phyloP scores from a whole-genome alignment of 2,113 vertebrate genomes.

The Gambusia holbrooki region DNA sequence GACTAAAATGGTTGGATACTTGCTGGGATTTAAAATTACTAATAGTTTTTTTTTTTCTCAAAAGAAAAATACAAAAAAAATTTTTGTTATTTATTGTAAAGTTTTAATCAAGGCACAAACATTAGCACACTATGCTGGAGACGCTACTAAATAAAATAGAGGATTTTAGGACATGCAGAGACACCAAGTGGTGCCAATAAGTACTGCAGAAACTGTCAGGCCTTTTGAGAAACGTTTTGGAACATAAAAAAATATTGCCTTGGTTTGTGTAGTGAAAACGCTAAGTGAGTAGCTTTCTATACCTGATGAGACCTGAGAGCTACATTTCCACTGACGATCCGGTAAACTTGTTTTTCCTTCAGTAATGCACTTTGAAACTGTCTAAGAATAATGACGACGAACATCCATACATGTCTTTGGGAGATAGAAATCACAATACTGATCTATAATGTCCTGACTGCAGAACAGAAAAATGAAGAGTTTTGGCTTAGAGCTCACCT shows the following conservation, averaged over 20 bases:
- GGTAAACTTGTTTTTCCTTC: neutral
- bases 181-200: conserved; percentile 35
- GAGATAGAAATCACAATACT: neutral
- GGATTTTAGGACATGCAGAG: neutral
- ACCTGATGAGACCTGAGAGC: neutral
- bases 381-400: neutral
- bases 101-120: neutral
- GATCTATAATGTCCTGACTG: neutral
- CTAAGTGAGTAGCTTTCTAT: neutral
- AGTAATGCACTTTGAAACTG: neutral
- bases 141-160: neutral
- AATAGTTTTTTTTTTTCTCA: neutral
- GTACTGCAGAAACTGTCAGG: conserved; percentile 11
- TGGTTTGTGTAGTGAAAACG: neutral
- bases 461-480: neutral
- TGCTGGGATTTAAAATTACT: neutral
- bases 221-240: neutral
- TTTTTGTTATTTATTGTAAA: conserved; percentile 4
- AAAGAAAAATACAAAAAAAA: neutral
- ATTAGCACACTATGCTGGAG: neutral
- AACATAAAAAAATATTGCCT: neutral
- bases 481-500: conserved; percentile 76
- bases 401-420: neutral
- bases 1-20: neutral
- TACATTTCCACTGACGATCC: neutral